Conservation (phyloP, 2,113 vertebrate genomes). For the Anhinga rufa region DNA sequence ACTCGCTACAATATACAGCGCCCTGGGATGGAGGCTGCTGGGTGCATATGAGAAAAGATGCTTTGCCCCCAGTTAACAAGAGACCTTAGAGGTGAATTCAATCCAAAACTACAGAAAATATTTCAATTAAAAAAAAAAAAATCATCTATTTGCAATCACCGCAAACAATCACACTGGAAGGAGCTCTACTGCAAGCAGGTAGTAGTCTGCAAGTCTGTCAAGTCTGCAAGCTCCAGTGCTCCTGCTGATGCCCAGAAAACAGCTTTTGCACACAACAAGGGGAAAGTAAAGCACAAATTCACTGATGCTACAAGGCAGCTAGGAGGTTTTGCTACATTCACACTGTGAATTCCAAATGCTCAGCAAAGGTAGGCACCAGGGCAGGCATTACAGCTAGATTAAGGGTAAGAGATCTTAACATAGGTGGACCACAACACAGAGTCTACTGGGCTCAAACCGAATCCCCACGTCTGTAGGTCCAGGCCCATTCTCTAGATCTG, state of each 20-base stretch:
- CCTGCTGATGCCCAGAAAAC: background rate
- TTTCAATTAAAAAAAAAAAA: background rate
- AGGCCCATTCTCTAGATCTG: background rate
- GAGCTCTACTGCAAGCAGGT: background rate
- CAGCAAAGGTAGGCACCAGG: background rate
- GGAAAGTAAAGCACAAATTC: background rate
- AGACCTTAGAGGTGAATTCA: background rate
- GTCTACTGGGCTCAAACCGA: background rate
- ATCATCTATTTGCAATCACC: background rate
- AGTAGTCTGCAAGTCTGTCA: too few relatives aligned
- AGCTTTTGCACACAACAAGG: background rate
- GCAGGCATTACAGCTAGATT: background rate
- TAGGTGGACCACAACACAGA: accelerated
- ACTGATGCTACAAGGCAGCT: background rate
- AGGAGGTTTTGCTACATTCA: background rate
- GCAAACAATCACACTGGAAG: background rate
- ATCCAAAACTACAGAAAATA: background rate
- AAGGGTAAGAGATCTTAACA: background rate
- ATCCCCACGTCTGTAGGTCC: background rate
- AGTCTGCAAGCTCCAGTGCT: background rate
- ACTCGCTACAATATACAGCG: background rate
- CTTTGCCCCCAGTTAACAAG: background rate
- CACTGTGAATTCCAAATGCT: background rate
- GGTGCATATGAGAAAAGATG: background rate
- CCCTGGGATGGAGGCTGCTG: background rate